Percentiles rank a stretch among this genome's conserved stretches.
phyloP scores from a whole-genome alignment of 1,140 invertebrate genomes.

The Danaus melanippus region DNA sequence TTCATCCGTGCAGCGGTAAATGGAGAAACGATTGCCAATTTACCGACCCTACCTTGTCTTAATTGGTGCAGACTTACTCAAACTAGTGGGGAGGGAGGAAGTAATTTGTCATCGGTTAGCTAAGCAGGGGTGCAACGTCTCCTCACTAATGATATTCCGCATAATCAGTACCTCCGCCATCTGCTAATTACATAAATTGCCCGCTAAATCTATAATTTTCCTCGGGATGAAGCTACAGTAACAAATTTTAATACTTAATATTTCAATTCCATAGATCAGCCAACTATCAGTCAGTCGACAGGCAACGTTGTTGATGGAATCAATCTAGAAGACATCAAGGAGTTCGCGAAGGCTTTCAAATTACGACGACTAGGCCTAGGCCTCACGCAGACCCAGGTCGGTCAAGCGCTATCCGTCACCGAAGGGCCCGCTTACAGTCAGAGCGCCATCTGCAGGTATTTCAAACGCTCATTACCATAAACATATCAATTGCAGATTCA shows the following conservation, averaged over 20 bases:
- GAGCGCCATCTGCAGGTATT: constrained; percentile 97
- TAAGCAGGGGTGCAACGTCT: constrained; percentile 51
- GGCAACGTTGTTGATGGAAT: constrained; percentile 97
- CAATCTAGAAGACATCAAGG: constrained; percentile 97
- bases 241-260: no score
- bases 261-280: constrained; percentile 77
- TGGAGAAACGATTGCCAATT: constrained; percentile 67
- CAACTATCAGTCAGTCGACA: constrained; percentile 92
- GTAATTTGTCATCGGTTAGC: constrained; percentile 70
- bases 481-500: constrained; percentile 2
- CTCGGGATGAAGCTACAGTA: constrained; percentile 9
- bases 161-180: constrained; percentile 64
- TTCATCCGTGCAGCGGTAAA: constrained; percentile 51
- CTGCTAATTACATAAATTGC: constrained; percentile 67
- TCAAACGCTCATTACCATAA: constrained; percentile 7
- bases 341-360: constrained; percentile 98
- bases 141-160: constrained; percentile 61
- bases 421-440: constrained; percentile 98
- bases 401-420: constrained; percentile 94
- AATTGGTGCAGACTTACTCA: constrained; percentile 61
- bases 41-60: constrained; percentile 61
- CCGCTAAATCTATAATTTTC: constrained; percentile 62
- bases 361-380: constrained; percentile 92
- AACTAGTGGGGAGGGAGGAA: constrained; percentile 51
- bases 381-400: constrained; percentile 96